phyloP scores from a whole-genome alignment of 2,888 invertebrate species.

The Melipona beecheii region DNA sequence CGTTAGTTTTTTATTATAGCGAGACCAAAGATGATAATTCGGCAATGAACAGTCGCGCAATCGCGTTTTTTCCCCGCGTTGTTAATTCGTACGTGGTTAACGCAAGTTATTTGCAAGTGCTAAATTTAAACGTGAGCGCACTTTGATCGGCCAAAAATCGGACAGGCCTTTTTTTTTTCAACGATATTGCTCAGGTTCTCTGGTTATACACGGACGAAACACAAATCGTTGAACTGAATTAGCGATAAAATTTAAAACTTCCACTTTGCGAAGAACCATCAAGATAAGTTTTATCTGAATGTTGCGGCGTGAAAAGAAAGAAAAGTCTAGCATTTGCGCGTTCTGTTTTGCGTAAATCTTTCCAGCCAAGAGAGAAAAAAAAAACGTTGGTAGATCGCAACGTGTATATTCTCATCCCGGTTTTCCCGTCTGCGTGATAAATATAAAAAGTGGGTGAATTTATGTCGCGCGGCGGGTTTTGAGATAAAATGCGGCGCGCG shows the following conservation, averaged over 20 bases:
- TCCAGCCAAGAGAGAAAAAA: too few relatives aligned
- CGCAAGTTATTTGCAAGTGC: too few relatives aligned
- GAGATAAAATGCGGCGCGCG: neutral
- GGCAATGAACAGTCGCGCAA: conserved; percentile 11
- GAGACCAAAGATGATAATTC: conserved; percentile 33
- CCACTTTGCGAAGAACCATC: neutral
- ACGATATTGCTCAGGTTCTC: neutral
- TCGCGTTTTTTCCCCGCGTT: neutral
- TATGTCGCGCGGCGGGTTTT: neutral
- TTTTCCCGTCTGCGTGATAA: too few relatives aligned
- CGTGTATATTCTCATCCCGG: too few relatives aligned
- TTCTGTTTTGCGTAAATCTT: too few relatives aligned
- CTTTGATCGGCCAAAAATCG: neutral
- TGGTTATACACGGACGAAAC: neutral
- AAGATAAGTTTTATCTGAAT: neutral
- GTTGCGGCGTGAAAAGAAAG: too few relatives aligned
- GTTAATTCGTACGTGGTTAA: neutral
- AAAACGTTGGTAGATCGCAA: too few relatives aligned
- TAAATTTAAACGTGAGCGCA: neutral
- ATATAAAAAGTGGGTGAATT: too few relatives aligned
- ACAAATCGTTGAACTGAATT: neutral
- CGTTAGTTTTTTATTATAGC: conserved; percentile 40
- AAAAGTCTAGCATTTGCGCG: too few relatives aligned
- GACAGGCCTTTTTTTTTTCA: neutral
- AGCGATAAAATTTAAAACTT: neutral